Percentiles rank a stretch among this genome's conserved stretches.
phyloP scores from a whole-genome alignment of 2,888 invertebrate genomes.

The Papilio elwesi region DNA sequence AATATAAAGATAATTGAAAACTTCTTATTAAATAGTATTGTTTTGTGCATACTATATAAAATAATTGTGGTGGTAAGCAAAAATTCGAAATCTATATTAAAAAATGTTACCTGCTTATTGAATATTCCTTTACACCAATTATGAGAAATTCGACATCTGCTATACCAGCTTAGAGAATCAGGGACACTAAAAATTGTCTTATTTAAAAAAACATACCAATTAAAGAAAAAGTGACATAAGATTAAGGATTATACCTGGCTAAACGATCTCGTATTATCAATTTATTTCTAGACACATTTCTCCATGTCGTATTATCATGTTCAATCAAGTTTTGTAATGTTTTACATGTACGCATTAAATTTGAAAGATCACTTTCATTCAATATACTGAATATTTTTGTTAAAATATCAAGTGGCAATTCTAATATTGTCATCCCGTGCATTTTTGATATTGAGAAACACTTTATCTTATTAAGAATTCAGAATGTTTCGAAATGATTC shows the following conservation, averaged over 20 bases:
- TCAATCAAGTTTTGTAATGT: slow-evolving; percentile 58
- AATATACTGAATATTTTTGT: slow-evolving; percentile 62
- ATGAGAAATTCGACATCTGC: slow-evolving; percentile 64
- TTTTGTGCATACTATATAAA: neutral
- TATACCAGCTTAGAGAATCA: slow-evolving; percentile 54
- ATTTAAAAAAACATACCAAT: slow-evolving; percentile 1
- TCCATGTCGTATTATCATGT: slow-evolving; percentile 68
- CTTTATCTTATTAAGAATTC: slow-evolving; percentile 17
- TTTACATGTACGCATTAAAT: slow-evolving; percentile 70
- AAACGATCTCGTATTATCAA: slow-evolving; percentile 52
- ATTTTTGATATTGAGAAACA: slow-evolving; percentile 40
- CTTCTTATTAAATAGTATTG: too few species aligned
- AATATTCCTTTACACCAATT: slow-evolving; percentile 74
- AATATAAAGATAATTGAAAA: too few species aligned
- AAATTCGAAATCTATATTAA: neutral
- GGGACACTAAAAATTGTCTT: slow-evolving; percentile 48
- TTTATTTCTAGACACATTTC: slow-evolving; percentile 49
- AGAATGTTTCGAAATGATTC: neutral
- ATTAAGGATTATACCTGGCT: slow-evolving; percentile 22
- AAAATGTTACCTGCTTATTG: slow-evolving; percentile 54
- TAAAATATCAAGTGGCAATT: slow-evolving; percentile 67
- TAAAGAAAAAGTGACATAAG: neutral
- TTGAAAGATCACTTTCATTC: slow-evolving; percentile 58
- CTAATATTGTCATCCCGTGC: slow-evolving; percentile 46
- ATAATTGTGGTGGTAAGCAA: neutral